A percentile compares a stretch with the other conserved stretches of the same genome.
These are phyloP conservation scores for Tenodera sinensis DNA, from an alignment of 2,888 invertebrate species.

Conservation along the genomic window DNA sequence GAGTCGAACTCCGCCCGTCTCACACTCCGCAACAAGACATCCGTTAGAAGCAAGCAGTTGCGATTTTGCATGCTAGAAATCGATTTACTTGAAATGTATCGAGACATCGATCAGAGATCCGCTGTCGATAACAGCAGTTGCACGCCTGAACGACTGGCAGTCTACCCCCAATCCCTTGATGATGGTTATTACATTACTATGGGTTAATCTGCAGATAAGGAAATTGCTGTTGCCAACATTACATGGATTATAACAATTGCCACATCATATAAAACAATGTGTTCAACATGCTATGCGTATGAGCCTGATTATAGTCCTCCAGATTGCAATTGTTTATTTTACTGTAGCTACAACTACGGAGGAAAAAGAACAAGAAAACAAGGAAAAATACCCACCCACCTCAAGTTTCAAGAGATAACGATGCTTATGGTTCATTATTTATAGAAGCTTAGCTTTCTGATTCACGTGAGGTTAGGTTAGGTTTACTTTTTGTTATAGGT, in stretches of 20 bases:
- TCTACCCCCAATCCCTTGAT: background rate
- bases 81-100: background rate
- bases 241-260: slow-evolving; percentile 1
- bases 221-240: slow-evolving; percentile 1
- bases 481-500: too few relatives aligned
- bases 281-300: background rate
- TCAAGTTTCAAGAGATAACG: too few relatives aligned
- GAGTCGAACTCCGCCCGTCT: background rate
- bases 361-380: too few relatives aligned
- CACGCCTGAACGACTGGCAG: background rate
- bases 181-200: slow-evolving; percentile 14
- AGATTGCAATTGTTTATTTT: too few relatives aligned
- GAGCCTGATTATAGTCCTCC: too few relatives aligned
- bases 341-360: too few relatives aligned
- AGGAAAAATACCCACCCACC: too few relatives aligned
- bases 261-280: slow-evolving; percentile 22
- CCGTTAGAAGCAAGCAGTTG: background rate
- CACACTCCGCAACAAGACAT: background rate
- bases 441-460: too few relatives aligned
- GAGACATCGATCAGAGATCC: background rate
- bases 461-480: too few relatives aligned
- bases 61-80: slow-evolving; percentile 16
- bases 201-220: slow-evolving; percentile 2
- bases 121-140: background rate
- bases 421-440: too few relatives aligned